Evolutionary conservation across 2,888 invertebrate species (phyloP).

Genomic region (Caenorhabditis panamensis): DNA sequence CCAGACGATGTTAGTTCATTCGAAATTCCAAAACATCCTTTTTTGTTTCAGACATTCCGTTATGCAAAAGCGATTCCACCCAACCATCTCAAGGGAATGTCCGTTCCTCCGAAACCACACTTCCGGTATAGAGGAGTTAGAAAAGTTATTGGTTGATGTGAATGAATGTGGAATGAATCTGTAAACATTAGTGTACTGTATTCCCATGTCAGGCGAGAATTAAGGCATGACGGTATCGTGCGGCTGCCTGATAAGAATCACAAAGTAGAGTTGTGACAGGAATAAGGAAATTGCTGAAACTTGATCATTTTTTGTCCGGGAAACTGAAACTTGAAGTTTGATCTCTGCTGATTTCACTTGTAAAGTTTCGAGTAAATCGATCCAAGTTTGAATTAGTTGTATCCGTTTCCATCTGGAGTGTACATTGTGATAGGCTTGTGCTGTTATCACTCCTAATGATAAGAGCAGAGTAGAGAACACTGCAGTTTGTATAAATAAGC

Average conservation of each 20-base stretch:
- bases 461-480: not conserved
- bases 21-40: not conserved
- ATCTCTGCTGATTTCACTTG: no score
- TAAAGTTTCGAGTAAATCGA: not conserved
- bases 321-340: not conserved
- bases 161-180: not conserved
- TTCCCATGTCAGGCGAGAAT: not conserved
- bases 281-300: not conserved
- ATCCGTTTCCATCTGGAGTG: not conserved
- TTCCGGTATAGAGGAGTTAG: slow-evolving; percentile 37
- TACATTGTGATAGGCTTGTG: slow-evolving; percentile 57
- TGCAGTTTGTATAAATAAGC: slow-evolving; percentile 4
- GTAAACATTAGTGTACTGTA: not conserved
- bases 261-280: slow-evolving; percentile 41
- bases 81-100: slow-evolving; percentile 32
- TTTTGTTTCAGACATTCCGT: slow-evolving; percentile 1
- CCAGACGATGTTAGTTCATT: slow-evolving; percentile 20
- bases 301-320: not conserved
- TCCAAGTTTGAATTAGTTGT: not conserved
- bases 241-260: slow-evolving; percentile 41
- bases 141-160: slow-evolving; percentile 31
- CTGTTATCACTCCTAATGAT: slow-evolving; percentile 8
- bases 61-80: slow-evolving; percentile 37
- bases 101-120: slow-evolving; percentile 20
- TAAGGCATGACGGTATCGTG: not conserved